Conservation (phyloP, 2,797 vertebrate genomes). For the Adelosebastes latens region DNA sequence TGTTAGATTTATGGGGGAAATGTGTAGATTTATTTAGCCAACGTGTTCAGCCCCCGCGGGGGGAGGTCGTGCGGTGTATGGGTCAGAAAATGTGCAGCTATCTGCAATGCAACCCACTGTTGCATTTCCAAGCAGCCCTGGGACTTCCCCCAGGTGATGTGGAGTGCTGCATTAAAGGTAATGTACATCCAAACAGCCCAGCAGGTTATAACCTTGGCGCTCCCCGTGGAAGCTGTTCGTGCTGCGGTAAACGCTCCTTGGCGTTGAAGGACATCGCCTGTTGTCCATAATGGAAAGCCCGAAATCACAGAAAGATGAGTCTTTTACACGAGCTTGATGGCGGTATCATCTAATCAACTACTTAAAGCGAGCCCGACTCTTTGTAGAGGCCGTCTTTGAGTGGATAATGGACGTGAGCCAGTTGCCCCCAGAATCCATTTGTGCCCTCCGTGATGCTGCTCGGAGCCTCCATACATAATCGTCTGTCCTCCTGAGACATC, state of each 20-base stretch:
- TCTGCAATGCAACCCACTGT: slow-evolving; percentile 10
- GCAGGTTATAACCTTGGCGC: slow-evolving; percentile 16
- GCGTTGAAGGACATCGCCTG: slow-evolving; percentile 30
- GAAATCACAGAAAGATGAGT: slow-evolving; percentile 24
- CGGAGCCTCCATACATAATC: slow-evolving; percentile 45
- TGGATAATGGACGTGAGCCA: slow-evolving; percentile 53
- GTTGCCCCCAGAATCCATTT: slow-evolving; percentile 63
- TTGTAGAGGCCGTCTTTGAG: slow-evolving; percentile 25
- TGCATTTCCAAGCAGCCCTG: slow-evolving; percentile 36
- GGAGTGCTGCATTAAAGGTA: slow-evolving; percentile 45
- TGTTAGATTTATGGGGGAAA: not conserved
- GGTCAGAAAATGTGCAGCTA: not conserved
- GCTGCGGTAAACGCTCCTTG: slow-evolving; percentile 13
- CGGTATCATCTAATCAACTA: slow-evolving; percentile 33
- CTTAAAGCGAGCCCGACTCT: slow-evolving; percentile 1
- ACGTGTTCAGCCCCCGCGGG: not conserved
- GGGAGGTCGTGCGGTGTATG: not conserved
- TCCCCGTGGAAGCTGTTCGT: slow-evolving; percentile 14
- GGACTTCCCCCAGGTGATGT: slow-evolving; percentile 2
- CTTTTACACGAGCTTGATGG: slow-evolving; percentile 17
- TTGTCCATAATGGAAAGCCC: slow-evolving; percentile 15
- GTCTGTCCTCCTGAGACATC: slow-evolving; percentile 58
- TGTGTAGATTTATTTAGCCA: not conserved
- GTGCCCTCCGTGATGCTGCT: slow-evolving; percentile 33
- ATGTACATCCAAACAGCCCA: slow-evolving; percentile 28